Base-by-base conservation (phyloP, 2,113 vertebrate genomes). In the Blennius ocellaris region DNA sequence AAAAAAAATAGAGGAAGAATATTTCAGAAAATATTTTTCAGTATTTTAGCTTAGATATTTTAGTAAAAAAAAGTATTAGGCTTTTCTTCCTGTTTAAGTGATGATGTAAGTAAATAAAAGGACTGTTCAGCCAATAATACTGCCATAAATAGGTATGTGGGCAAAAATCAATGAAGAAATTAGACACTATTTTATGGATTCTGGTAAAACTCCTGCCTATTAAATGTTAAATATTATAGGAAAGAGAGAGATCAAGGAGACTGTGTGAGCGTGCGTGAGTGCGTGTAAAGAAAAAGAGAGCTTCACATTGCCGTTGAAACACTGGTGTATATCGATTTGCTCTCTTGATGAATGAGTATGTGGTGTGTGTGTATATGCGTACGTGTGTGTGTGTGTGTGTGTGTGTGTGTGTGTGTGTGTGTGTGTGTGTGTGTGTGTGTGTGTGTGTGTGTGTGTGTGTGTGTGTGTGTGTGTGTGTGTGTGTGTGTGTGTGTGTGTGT, bases 281-380 rank as follows among this genome's bases (percentile, higher is more conserved):
- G 44, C 30, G 21, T 70, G 16, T 49, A 30, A 30, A 30, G 6
- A 45, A 77, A 45, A 41, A 48, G 58, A 44, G 61, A 44, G 64
- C 51, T 80, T 76, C 61, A 38, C 50, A 59, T 60, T 1, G 11
- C 64, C 76, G 45, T 60, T 61, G n/a, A 72, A 50, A 79, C 53
- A 60, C 43, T 63, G 74, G 21, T 80, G 78, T 77, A 57, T 82
- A 85, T 85, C 83, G 82, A 87, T 83, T 84, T 84, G 65, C 67
- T 82, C 67, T 78, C 69, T 16, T 15, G 66, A 66, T 81, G 60
- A 85, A 72, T 73, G 65, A 30, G 21, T 30, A 30, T 30, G 21
- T 30, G 21, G 2, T 30, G 21, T 30, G 21, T 30, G 21, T 30
- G 21, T 30, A 30, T 30, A 30, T 30, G 21, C 21, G 2, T 30